A percentile compares a stretch with the other conserved stretches of the same genome.
These are phyloP conservation scores for Polypedilum pembai DNA, from an alignment of 1,140 invertebrate species.

Conservation along the genomic window DNA sequence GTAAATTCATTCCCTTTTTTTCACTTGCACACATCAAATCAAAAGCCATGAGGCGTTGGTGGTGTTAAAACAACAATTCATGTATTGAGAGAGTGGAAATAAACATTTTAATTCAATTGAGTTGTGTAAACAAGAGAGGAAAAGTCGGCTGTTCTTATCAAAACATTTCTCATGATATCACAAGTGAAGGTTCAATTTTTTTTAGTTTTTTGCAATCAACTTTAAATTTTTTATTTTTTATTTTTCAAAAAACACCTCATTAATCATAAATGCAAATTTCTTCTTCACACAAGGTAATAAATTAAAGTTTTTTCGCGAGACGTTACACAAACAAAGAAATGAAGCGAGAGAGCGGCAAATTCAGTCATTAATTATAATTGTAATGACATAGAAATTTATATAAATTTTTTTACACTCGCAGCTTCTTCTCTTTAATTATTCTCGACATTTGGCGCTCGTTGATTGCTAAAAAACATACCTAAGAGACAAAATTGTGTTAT, in stretches of 20 bases:
- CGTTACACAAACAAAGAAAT: neutral
- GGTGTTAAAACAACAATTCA: neutral
- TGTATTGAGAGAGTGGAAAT: neutral
- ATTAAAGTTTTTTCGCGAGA: neutral
- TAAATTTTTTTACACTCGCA: neutral
- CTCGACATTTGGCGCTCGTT: neutral
- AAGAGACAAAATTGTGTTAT: neutral
- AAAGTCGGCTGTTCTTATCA: neutral
- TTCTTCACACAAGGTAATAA: neutral
- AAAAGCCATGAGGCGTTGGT: neutral
- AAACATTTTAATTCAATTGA: conserved; percentile 25
- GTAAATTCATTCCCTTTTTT: neutral
- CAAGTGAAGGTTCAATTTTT: neutral
- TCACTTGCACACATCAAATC: neutral
- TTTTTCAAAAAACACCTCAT: neutral
- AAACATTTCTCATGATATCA: too few species aligned
- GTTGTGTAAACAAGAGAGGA: conserved; percentile 1
- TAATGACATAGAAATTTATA: conserved; percentile 24
- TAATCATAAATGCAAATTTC: conserved; percentile 27
- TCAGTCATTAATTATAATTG: conserved; percentile 25
- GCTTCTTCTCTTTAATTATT: conserved; percentile 23
- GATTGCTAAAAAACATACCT: neutral
- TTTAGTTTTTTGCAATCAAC: too few species aligned
- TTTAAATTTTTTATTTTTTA: neutral
- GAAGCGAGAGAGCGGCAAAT: neutral